Base-by-base conservation (phyloP, 2,113 vertebrate species). In the Calcarius ornatus region DNA sequence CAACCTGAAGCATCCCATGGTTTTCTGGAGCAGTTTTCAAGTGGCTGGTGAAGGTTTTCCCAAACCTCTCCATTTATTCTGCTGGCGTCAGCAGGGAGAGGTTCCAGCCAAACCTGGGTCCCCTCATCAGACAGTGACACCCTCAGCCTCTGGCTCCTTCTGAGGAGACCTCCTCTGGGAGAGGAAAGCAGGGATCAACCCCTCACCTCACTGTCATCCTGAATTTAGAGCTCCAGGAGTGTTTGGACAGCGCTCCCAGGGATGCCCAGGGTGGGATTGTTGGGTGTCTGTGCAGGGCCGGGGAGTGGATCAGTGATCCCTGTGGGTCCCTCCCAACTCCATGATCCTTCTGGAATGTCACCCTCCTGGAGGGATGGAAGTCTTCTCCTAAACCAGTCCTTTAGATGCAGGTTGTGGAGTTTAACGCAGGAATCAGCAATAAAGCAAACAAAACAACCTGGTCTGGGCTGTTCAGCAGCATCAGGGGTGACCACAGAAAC, bases 161-260 rank as follows among this genome's bases (percentile, higher is more conserved):
- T n/a, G n/a, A 65, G 59, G 37, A 51, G 25, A 63, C 20, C 7
- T 64, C 15, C 25, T 53, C 31, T 43, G 20, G 42, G 35, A 69
- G 51, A 95, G 27, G 33, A 35, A 38, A 66, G 5, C 61, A 22
- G 48, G 27, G 23, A 84, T 45, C 59, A n/a, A 14, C n/a, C 31
- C 33, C n/a, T 57, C 11, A 15, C 8, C 65, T 78, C 56, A 20
- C 35, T 70, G 33, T 11, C 48, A 57, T 15, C 69, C 45, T n/a
- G 8, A 63, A 37, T 79, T 73, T 6, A 16, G 21, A 27, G 66
- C 35, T 56, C 57, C 38, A 42, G 57, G 30, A 56, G 24, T 0
- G 0, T 12, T 48, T 47, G 75, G 56, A 21, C 16, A 54, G 0
- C 0, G 0, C n/a, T 54, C 1, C 28, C 19, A 79, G 30, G 48